Conservation (phyloP, 1,140 invertebrate genomes). For the Lineus longissimus region DNA sequence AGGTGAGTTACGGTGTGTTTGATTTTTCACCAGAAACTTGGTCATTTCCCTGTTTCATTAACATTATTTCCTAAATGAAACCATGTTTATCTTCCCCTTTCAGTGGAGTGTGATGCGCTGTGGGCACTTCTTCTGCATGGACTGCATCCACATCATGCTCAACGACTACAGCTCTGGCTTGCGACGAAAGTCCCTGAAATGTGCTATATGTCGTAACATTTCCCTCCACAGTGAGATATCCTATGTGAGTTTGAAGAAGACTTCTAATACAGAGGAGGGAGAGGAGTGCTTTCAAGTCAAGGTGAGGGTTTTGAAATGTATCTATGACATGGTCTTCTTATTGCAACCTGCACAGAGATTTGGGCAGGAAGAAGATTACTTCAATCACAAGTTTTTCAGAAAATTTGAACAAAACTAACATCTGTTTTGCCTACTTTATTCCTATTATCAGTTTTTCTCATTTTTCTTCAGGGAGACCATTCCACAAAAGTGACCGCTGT, state of each 20-base stretch:
- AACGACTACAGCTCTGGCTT: conserved; percentile 30
- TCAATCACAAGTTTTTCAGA: too few relatives aligned
- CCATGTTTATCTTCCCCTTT: conserved; percentile 7
- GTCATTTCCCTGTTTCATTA: not conserved
- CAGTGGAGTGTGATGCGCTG: conserved; percentile 68
- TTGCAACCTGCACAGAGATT: too few relatives aligned
- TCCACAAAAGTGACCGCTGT: conserved; percentile 73
- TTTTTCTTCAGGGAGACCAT: conserved; percentile 48
- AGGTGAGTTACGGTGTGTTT: conserved; percentile 35
- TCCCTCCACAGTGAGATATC: conserved; percentile 60
- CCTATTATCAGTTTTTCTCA: not conserved
- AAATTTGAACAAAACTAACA: too few relatives aligned
- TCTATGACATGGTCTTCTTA: too few relatives aligned
- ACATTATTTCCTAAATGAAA: too few relatives aligned
- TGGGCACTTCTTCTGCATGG: conserved; percentile 67
- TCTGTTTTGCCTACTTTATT: too few relatives aligned
- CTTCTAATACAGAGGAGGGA: conserved; percentile 23
- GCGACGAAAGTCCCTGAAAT: conserved; percentile 47
- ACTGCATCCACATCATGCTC: conserved; percentile 51
- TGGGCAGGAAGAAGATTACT: too few relatives aligned
- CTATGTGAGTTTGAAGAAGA: conserved; percentile 57
- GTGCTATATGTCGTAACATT: conserved; percentile 66
- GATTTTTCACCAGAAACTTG: not conserved
- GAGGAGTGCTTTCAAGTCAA: conserved; percentile 37
- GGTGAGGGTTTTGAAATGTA: conserved; percentile 24